Conservation (phyloP, 2,797 vertebrate genomes). For the Galaxias olidus region DNA sequence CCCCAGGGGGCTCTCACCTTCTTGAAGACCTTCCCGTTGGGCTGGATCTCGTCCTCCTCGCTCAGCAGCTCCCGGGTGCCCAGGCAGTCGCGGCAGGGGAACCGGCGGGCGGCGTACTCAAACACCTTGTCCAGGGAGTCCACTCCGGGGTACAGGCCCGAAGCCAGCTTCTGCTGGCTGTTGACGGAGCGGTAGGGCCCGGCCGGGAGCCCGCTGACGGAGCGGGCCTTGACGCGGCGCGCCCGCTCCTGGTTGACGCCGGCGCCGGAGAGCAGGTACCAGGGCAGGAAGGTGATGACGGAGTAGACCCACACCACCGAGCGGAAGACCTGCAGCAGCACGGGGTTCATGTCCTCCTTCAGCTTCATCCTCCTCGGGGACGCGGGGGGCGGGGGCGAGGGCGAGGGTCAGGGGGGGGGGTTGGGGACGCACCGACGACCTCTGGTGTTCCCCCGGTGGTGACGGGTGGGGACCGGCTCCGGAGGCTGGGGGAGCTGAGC, state of each 20-base stretch:
- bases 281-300: slow-evolving; percentile 91
- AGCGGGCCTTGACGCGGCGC: slow-evolving; percentile 84
- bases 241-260: slow-evolving; percentile 77
- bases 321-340: slow-evolving; percentile 90
- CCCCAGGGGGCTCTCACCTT: slow-evolving; percentile 65
- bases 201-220: slow-evolving; percentile 76
- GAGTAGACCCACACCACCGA: slow-evolving; percentile 90
- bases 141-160: slow-evolving; percentile 82
- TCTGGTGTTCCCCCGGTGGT: no score
- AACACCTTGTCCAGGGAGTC: slow-evolving; percentile 95
- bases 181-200: slow-evolving; percentile 87
- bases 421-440: neutral
- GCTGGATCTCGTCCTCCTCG: slow-evolving; percentile 95
- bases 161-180: slow-evolving; percentile 82
- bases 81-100: slow-evolving; percentile 85
- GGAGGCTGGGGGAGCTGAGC: no score
- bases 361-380: slow-evolving; percentile 82
- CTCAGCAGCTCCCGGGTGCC: slow-evolving; percentile 93
- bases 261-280: slow-evolving; percentile 90
- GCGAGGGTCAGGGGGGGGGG: neutral
- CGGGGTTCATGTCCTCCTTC: slow-evolving; percentile 92
- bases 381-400: slow-evolving; percentile 13
- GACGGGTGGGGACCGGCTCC: neutral
- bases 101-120: slow-evolving; percentile 82
- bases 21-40: slow-evolving; percentile 96